Percentiles rank a stretch among this genome's conserved stretches.
Evolutionary conservation across 2,797 vertebrate genomes (phyloP).

Genomic region (Myiotriccus ornatus): DNA sequence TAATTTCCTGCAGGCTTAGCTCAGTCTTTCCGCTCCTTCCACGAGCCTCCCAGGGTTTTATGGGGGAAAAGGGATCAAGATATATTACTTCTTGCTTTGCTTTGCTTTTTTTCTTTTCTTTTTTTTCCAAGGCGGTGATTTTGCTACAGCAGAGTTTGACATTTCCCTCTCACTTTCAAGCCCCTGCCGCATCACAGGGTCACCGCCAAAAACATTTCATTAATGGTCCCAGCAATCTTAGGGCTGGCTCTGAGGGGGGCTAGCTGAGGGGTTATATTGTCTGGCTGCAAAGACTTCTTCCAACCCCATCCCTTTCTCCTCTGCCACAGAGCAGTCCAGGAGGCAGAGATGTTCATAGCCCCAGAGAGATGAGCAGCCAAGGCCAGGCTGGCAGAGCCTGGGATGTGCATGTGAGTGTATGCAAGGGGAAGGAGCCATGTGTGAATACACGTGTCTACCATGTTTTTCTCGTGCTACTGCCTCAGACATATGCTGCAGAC

Average conservation of each 20-base stretch:
- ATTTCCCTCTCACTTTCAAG: constrained; percentile 43
- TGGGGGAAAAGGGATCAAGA: constrained; percentile 71
- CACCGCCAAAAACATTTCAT: constrained; percentile 35
- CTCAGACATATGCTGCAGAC: neutral
- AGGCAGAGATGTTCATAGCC: neutral
- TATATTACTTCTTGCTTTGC: constrained; percentile 60
- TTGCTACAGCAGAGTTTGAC: neutral
- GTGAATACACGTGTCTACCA: accelerated
- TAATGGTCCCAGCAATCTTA: neutral
- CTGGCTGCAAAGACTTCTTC: neutral
- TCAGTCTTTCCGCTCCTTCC: constrained; percentile 82
- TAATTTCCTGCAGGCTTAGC: constrained; percentile 96
- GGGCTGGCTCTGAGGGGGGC: neutral
- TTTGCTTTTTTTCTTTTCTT: neutral
- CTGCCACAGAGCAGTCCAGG: neutral
- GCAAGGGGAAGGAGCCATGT: neutral
- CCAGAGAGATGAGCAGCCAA: neutral
- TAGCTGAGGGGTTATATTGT: neutral
- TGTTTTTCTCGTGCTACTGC: neutral
- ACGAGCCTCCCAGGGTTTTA: constrained; percentile 78
- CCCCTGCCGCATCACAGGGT: neutral
- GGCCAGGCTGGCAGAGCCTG: neutral
- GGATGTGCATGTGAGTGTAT: neutral
- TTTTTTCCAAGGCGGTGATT: neutral
- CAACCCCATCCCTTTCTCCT: neutral